A percentile compares a stretch with the other conserved stretches of the same genome.
Conservation (phyloP, 2,113 vertebrate genomes). For the Mohoua ochrocephala region DNA sequence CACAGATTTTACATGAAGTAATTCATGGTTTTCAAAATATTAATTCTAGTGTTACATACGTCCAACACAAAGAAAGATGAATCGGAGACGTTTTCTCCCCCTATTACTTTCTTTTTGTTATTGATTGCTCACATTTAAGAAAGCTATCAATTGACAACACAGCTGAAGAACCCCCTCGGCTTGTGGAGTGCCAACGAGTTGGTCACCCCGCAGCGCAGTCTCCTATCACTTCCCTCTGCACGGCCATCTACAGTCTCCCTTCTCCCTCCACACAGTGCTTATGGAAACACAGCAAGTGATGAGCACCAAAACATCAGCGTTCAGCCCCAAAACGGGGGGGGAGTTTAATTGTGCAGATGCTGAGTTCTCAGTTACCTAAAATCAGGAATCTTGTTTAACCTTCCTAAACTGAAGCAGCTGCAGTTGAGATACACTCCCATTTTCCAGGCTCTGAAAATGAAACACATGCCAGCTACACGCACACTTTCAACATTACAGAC, state of each 20-base stretch:
- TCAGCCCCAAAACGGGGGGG: neutral
- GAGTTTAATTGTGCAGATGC: neutral
- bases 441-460: neutral
- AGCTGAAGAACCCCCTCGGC: neutral
- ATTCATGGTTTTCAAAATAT: constrained; percentile 13
- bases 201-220: neutral
- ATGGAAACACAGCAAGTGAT: neutral
- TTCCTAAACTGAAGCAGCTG: neutral
- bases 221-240: neutral
- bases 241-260: neutral
- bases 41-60: neutral
- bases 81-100: neutral
- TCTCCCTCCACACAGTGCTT: neutral
- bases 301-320: neutral
- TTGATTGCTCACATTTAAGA: neutral
- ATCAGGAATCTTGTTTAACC: neutral
- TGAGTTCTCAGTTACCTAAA: neutral
- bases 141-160: neutral
- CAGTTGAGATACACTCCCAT: neutral
- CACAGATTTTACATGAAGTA: neutral
- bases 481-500: neutral
- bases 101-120: neutral
- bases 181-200: accelerated
- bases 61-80: neutral
- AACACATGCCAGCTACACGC: neutral